Evolutionary conservation across 2,888 invertebrate genomes (phyloP).

Genomic region (Rhingia campestris): DNA sequence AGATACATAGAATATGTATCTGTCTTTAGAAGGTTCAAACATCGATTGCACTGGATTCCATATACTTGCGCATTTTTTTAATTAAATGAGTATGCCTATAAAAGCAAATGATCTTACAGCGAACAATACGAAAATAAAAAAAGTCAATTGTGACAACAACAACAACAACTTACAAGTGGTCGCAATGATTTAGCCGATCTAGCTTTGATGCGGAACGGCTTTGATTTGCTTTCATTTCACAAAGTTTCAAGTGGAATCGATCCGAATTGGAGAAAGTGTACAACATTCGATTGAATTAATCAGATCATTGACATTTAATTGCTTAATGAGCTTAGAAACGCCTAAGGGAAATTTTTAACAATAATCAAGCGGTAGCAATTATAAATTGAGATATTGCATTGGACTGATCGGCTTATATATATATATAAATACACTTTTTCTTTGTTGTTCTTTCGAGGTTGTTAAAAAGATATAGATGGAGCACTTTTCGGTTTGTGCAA

Average conservation of each 20-base stretch:
- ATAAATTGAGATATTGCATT: slow-evolving; percentile 54
- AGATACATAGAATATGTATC: not conserved
- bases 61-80: slow-evolving; percentile 6
- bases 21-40: slow-evolving; percentile 11
- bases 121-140: slow-evolving; percentile 34
- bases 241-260: slow-evolving; percentile 63
- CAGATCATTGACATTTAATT: slow-evolving; percentile 73
- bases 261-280: slow-evolving; percentile 68
- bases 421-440: not conserved
- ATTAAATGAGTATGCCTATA: slow-evolving; percentile 5
- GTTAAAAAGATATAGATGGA: slow-evolving; percentile 9
- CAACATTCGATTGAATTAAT: slow-evolving; percentile 63
- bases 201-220: slow-evolving; percentile 59
- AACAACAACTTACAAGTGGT: slow-evolving; percentile 39
- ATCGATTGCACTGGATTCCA: slow-evolving; percentile 19
- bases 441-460: slow-evolving; percentile 5
- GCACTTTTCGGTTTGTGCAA: slow-evolving; percentile 9
- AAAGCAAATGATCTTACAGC: slow-evolving; percentile 31
- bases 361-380: slow-evolving; percentile 58
- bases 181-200: slow-evolving; percentile 52
- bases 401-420: slow-evolving; percentile 47
- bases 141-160: slow-evolving; percentile 32
- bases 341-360: slow-evolving; percentile 43
- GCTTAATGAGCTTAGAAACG: slow-evolving; percentile 68
- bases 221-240: slow-evolving; percentile 68